These are phyloP conservation scores for Lepidochitona cinerea DNA, from an alignment of 2,888 invertebrate genomes.

Conservation along the genomic window DNA sequence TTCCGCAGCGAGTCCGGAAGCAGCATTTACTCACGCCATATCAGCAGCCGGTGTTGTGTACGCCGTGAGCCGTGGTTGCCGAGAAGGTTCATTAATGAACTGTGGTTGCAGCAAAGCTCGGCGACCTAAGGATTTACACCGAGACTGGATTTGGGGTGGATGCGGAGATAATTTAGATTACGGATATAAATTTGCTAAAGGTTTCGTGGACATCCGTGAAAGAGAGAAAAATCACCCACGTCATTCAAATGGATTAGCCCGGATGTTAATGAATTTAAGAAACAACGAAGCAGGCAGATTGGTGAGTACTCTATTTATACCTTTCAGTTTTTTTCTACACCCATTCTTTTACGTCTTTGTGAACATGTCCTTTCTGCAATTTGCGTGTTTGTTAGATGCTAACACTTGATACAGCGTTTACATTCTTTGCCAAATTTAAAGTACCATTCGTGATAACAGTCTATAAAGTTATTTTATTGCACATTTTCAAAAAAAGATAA, in stretches of 20 bases:
- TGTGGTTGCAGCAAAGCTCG: constrained; percentile 91
- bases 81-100: constrained; percentile 89
- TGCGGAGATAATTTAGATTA: constrained; percentile 98
- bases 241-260: constrained; percentile 84
- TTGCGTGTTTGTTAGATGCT: no score
- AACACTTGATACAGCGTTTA: no score
- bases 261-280: constrained; percentile 95
- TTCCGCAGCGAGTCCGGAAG: constrained; percentile 73
- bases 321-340: no score
- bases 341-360: no score
- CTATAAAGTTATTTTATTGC: no score
- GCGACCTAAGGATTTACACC: constrained; percentile 86
- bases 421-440: no score
- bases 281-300: constrained; percentile 98
- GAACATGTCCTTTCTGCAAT: no score
- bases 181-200: constrained; percentile 86
- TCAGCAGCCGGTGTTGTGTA: constrained; percentile 82
- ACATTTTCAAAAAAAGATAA: no score
- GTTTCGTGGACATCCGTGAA: constrained; percentile 94
- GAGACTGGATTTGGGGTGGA: constrained; percentile 98
- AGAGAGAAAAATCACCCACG: constrained; percentile 82
- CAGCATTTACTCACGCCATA: constrained; percentile 76
- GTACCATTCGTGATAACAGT: no score
- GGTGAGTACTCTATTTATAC: constrained; percentile 83
- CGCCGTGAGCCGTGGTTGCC: constrained; percentile 89